Percentiles rank a stretch among this genome's conserved stretches.
phyloP scores from a whole-genome alignment of 2,797 vertebrate genomes.

The Lophius americanus region DNA sequence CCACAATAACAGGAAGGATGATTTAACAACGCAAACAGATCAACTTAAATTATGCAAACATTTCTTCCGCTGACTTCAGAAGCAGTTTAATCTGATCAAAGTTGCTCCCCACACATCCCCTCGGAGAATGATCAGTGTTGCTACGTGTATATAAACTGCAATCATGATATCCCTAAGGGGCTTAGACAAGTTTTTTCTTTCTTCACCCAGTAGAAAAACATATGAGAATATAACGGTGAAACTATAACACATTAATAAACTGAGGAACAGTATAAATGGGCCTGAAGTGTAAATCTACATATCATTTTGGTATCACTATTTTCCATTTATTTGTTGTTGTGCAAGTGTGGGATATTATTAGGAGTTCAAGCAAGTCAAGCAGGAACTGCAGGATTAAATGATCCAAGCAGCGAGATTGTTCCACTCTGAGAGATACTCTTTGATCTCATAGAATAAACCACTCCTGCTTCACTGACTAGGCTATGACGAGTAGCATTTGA shows the following conservation, averaged over 20 bases:
- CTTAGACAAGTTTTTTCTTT: background rate
- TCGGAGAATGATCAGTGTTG: background rate
- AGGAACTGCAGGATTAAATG: constrained; percentile 57
- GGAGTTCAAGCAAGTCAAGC: constrained; percentile 39
- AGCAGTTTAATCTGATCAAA: background rate
- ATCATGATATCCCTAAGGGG: background rate
- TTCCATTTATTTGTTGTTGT: constrained; percentile 27
- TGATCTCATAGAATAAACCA: constrained; percentile 49
- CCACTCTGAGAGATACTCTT: constrained; percentile 26
- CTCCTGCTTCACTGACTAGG: constrained; percentile 54
- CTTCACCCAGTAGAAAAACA: background rate
- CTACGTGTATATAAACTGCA: background rate
- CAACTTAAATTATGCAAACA: too few relatives aligned
- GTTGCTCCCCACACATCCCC: background rate
- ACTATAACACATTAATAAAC: background rate
- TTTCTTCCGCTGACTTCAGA: too few relatives aligned
- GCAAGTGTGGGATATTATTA: constrained; percentile 28
- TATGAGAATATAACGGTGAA: background rate
- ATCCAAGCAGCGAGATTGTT: constrained; percentile 58
- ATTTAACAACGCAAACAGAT: too few relatives aligned
- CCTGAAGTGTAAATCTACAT: background rate
- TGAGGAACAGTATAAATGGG: background rate
- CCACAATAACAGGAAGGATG: too few relatives aligned
- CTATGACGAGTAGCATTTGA: constrained; percentile 49
- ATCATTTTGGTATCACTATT: background rate